Evolutionary conservation across 92 coral and sea anemone genomes (phyloP).

Genomic region (Zoanthus solanderi): DNA sequence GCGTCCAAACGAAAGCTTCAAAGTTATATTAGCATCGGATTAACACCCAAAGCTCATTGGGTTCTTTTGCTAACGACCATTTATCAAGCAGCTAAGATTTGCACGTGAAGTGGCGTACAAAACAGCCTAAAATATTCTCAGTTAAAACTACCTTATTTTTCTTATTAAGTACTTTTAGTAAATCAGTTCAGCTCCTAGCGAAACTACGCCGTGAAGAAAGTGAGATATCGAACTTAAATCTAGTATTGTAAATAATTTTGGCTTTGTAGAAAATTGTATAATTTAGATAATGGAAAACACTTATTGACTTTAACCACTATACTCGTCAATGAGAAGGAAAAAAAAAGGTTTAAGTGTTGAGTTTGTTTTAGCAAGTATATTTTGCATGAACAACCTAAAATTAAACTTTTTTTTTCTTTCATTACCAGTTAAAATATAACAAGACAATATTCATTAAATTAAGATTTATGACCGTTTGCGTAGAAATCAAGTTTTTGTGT

Average conservation of each 20-base stretch:
- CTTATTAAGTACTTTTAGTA: not conserved
- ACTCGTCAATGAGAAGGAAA: not conserved
- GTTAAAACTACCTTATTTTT: not conserved
- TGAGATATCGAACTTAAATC: not conserved
- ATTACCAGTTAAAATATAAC: not conserved
- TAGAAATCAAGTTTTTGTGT: constrained; percentile 20
- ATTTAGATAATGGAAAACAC: not conserved
- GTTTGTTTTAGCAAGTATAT: not conserved
- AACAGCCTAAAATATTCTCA: not conserved
- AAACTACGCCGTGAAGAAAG: not conserved
- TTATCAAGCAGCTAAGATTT: not conserved
- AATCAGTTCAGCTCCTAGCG: not conserved
- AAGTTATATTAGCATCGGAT: not conserved
- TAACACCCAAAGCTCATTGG: not conserved
- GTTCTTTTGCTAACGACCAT: constrained; percentile 3
- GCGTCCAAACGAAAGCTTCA: not conserved
- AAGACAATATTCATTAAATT: constrained; percentile 11
- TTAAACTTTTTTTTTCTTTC: not conserved
- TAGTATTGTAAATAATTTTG: constrained; percentile 7
- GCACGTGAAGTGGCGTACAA: constrained; percentile 15
- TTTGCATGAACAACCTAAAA: not conserved
- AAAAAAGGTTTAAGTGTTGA: not conserved
- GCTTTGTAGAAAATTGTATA: constrained; percentile 6
- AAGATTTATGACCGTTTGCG: not conserved
- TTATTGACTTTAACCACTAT: not conserved